phyloP scores from a whole-genome alignment of 2,888 invertebrate genomes.

The Dasysyrphus tricinctus region DNA sequence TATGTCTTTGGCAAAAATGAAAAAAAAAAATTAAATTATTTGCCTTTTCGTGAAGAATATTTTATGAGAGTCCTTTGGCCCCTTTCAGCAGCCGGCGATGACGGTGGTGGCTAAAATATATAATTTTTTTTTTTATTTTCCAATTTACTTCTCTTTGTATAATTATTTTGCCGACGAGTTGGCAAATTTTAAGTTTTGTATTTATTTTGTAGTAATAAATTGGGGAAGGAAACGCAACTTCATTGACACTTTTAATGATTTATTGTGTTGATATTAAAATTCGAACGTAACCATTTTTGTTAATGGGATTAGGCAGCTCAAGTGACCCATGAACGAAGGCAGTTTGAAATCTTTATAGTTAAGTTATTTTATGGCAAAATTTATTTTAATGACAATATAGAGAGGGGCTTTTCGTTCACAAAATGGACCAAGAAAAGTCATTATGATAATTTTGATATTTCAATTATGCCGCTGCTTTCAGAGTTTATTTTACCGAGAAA shows the following conservation, averaged over 20 bases:
- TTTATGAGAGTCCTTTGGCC: not conserved
- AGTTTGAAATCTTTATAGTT: not conserved
- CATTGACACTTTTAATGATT: slow-evolving; percentile 35
- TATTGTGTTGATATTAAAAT: slow-evolving; percentile 26
- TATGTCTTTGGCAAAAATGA: slow-evolving; percentile 48
- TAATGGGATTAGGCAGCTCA: not conserved
- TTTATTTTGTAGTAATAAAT: not conserved
- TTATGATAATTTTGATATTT: slow-evolving; percentile 14
- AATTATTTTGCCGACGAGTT: slow-evolving; percentile 10
- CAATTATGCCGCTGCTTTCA: not conserved
- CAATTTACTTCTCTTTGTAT: slow-evolving; percentile 2
- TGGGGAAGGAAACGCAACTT: not conserved
- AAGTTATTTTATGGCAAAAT: not conserved
- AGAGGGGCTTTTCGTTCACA: not conserved
- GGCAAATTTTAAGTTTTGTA: not conserved
- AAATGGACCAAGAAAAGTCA: not conserved
- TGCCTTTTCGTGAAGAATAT: slow-evolving; percentile 11
- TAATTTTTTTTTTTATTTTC: not conserved
- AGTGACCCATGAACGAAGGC: slow-evolving; percentile 3
- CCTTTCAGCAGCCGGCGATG: no score
- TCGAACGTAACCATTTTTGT: not conserved
- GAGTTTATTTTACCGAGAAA: not conserved
- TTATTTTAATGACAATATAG: not conserved
- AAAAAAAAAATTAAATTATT: slow-evolving; percentile 1
- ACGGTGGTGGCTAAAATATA: not conserved